A percentile compares a stretch with the other conserved stretches of the same genome.
Conservation (phyloP, 2,113 vertebrate species). For the Crotalus helleri region DNA sequence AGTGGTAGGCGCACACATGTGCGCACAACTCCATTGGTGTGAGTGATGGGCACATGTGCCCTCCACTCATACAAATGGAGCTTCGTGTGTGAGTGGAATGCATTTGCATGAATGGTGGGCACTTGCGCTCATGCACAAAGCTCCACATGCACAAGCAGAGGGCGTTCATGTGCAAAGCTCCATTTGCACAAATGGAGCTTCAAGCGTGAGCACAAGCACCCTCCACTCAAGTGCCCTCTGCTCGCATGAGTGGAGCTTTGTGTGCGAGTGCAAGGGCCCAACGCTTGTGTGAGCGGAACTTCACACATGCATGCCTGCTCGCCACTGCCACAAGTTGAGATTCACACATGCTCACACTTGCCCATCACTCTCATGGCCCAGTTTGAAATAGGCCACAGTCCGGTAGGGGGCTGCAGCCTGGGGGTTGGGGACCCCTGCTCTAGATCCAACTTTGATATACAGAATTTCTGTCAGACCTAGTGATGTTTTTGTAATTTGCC, state of each 20-base stretch:
- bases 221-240: not conserved
- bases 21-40: not conserved
- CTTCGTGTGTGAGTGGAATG: rapidly evolving
- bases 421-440: not conserved
- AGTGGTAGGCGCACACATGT: not conserved
- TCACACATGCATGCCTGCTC: not conserved
- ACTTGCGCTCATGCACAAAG: too few relatives aligned
- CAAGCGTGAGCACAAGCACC: not conserved
- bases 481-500: not conserved
- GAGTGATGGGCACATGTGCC: not conserved
- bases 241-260: not conserved
- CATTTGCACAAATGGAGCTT: not conserved
- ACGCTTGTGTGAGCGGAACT: not conserved
- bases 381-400: not conserved
- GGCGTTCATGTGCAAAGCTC: not conserved
- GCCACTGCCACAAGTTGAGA: too few relatives aligned
- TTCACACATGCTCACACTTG: not conserved
- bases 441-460: not conserved
- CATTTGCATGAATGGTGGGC: not conserved
- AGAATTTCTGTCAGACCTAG: not conserved
- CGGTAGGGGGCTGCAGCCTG: too few relatives aligned
- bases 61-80: not conserved
- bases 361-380: not conserved
- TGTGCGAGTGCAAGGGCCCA: too few relatives aligned
- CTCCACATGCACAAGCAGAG: not conserved